Percentiles rank a stretch among this genome's conserved stretches.
These are phyloP conservation scores for Allygus modestus DNA, from an alignment of 2,888 invertebrate genomes.

Conservation along the genomic window DNA sequence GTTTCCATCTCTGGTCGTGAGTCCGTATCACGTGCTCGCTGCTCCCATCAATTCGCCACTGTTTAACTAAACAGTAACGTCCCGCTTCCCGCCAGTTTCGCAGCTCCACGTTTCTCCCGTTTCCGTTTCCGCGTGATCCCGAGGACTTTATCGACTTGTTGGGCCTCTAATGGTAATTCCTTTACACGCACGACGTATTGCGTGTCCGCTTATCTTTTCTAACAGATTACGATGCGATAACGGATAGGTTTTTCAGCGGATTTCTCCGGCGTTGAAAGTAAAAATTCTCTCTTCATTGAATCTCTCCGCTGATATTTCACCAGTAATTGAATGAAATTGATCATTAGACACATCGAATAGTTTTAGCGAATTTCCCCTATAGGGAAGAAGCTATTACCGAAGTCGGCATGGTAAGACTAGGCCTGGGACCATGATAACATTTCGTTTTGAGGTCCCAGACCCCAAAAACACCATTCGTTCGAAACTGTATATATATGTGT, in stretches of 20 bases:
- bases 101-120: conserved; percentile 15
- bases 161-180: conserved; percentile 5
- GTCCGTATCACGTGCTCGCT: neutral
- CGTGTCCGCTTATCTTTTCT: conserved; percentile 1
- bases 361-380: no score
- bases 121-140: conserved; percentile 32
- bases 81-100: conserved; percentile 20
- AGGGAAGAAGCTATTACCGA: no score
- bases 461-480: no score
- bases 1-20: conserved; percentile 39
- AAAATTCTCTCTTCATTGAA: neutral
- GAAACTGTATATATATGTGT: no score
- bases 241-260: conserved; percentile 6
- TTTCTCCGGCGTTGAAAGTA: conserved; percentile 32
- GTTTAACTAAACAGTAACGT: conserved; percentile 41
- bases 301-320: neutral
- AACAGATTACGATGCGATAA: conserved; percentile 15
- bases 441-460: no score
- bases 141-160: neutral
- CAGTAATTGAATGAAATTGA: no score
- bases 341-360: no score
- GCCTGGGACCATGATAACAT: no score
- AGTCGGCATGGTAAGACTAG: no score
- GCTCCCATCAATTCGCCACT: conserved; percentile 39
- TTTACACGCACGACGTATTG: conserved; percentile 28